Evolutionary conservation across 2,888 invertebrate genomes (phyloP).

Genomic region (Chaetoderma sp.): DNA sequence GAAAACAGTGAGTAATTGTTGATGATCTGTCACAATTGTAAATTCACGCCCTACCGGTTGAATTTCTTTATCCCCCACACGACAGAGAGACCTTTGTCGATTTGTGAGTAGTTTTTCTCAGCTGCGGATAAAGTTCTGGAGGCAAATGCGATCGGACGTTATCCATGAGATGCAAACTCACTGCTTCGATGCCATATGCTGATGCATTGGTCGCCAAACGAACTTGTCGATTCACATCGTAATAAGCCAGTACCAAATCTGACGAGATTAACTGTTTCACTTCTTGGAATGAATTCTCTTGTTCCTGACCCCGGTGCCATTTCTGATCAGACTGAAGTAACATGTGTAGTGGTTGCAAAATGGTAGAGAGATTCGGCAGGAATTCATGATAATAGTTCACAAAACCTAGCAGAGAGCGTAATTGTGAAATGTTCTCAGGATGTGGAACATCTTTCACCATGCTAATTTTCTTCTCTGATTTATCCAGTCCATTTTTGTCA

Average conservation of each 20-base stretch:
- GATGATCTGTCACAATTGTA: background rate
- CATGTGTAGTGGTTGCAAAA: conserved; percentile 16
- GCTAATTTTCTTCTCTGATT: conserved; percentile 21
- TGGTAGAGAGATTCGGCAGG: conserved; percentile 6
- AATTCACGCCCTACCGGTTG: conserved; percentile 43
- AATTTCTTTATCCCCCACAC: conserved; percentile 48
- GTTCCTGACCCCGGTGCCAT: conserved; percentile 27
- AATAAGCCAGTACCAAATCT: conserved; percentile 50
- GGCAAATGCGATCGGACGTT: conserved; percentile 65
- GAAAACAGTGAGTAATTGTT: background rate
- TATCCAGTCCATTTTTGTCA: conserved; percentile 29
- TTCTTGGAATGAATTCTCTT: conserved; percentile 33
- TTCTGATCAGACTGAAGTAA: conserved; percentile 19
- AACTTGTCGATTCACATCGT: conserved; percentile 51
- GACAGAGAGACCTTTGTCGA: conserved; percentile 67
- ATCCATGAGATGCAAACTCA: conserved; percentile 39
- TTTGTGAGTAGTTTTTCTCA: conserved; percentile 62
- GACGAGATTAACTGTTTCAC: conserved; percentile 38
- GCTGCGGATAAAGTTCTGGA: conserved; percentile 67
- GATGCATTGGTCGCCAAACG: conserved; percentile 67
- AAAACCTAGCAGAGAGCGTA: conserved; percentile 10
- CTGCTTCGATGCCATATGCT: conserved; percentile 58
- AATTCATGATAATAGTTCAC: conserved; percentile 16
- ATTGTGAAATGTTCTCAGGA: conserved; percentile 13
- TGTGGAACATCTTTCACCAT: conserved; percentile 16